Percentiles rank a stretch among this genome's conserved stretches.
phyloP scores from a whole-genome alignment of 2,888 invertebrate species.

The Rhagophthalmus giganteus region DNA sequence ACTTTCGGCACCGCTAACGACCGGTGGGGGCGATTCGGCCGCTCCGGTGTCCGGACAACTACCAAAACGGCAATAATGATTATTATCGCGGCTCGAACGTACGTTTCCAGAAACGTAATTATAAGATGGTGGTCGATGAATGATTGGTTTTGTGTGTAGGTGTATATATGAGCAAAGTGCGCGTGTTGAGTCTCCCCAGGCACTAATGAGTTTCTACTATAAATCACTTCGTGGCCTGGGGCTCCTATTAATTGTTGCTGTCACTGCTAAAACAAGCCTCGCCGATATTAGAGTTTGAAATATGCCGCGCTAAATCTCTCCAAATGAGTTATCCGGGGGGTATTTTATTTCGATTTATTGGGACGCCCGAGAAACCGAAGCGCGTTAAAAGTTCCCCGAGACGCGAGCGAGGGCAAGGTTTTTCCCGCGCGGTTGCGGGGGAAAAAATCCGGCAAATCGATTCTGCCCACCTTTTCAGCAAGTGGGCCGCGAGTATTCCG shows the following conservation, averaged over 20 bases:
- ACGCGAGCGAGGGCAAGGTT: too few relatives aligned
- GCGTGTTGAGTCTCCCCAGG: conserved; percentile 46
- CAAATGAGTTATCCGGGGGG: conserved; percentile 33
- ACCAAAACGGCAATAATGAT: conserved; percentile 25
- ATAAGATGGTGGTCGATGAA: conserved; percentile 42
- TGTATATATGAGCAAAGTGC: conserved; percentile 36
- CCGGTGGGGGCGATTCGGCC: conserved; percentile 1
- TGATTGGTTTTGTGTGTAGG: conserved; percentile 35
- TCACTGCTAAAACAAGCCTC: conserved; percentile 45
- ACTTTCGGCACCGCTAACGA: not conserved
- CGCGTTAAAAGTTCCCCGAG: conserved; percentile 24
- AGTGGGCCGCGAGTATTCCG: conserved; percentile 22
- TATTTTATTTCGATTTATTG: conserved; percentile 28
- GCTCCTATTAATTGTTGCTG: conserved; percentile 51
- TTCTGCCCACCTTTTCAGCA: conserved; percentile 17
- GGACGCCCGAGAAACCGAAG: conserved; percentile 6
- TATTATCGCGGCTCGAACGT: conserved; percentile 28
- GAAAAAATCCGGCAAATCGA: conserved; percentile 28
- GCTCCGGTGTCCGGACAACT: conserved; percentile 1
- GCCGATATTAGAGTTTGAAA: conserved; percentile 41
- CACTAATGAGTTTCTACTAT: conserved; percentile 51
- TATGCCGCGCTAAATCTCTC: conserved; percentile 35
- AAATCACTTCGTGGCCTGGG: conserved; percentile 46
- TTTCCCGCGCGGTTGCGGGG: too few relatives aligned
- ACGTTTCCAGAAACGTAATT: conserved; percentile 38